Evolutionary conservation across 2,797 vertebrate genomes (phyloP).

Genomic region (Gastrophryne carolinensis): DNA sequence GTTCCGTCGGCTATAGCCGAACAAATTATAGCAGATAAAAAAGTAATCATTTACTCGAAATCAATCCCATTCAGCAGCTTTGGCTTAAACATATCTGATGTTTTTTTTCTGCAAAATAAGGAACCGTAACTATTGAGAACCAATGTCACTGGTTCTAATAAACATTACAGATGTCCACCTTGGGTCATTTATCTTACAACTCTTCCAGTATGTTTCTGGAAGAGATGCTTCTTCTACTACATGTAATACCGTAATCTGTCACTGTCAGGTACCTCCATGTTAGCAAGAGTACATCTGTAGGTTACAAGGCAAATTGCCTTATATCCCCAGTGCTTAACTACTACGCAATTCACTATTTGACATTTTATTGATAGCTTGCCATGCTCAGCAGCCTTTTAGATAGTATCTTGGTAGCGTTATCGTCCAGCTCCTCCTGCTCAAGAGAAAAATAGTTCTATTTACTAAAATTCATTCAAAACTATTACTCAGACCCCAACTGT

Average conservation of each 20-base stretch:
- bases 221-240: slow-evolving; percentile 56
- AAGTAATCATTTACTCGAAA: slow-evolving; percentile 1
- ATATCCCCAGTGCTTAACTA: slow-evolving; percentile 41
- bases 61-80: neutral
- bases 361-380: slow-evolving; percentile 54
- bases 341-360: slow-evolving; percentile 36
- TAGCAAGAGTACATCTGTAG: slow-evolving; percentile 50
- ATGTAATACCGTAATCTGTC: slow-evolving; percentile 58
- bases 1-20: neutral
- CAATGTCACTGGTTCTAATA: slow-evolving; percentile 44
- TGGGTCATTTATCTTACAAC: slow-evolving; percentile 51
- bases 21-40: neutral
- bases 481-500: too few relatives aligned
- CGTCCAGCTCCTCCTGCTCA: slow-evolving; percentile 44
- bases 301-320: slow-evolving; percentile 19
- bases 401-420: slow-evolving; percentile 26
- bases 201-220: slow-evolving; percentile 52
- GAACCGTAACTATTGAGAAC: slow-evolving; percentile 23
- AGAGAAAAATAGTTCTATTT: slow-evolving; percentile 1
- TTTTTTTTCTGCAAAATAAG: slow-evolving; percentile 13
- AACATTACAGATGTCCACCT: slow-evolving; percentile 27
- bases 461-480: neutral
- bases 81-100: neutral
- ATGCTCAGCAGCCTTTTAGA: slow-evolving; percentile 35
- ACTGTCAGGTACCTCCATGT: slow-evolving; percentile 53